phyloP scores from a whole-genome alignment of 2,113 vertebrate species.

The Erythrocercus mccallii region DNA sequence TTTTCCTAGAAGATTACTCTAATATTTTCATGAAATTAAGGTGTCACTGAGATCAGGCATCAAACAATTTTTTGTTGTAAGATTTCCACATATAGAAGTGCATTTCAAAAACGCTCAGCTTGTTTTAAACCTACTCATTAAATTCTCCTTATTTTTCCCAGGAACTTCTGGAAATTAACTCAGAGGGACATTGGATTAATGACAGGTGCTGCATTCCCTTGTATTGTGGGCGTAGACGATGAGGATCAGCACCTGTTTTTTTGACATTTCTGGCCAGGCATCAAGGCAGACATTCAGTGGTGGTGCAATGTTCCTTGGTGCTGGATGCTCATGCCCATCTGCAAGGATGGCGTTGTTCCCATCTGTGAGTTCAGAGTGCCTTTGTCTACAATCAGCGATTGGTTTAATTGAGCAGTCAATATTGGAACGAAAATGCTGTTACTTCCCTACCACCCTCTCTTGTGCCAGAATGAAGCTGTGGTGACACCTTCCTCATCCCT shows the following conservation, averaged over 20 bases:
- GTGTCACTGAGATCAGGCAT: not conserved
- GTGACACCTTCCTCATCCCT: not conserved
- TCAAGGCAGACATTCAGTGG: not conserved
- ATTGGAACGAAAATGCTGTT: not conserved
- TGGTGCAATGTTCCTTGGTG: slow-evolving; percentile 6
- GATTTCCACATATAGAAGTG: not conserved
- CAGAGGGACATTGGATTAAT: not conserved
- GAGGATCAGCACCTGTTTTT: slow-evolving; percentile 24
- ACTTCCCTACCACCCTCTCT: not conserved
- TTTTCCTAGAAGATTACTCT: not conserved
- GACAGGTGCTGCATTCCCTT: not conserved
- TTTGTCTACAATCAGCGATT: not conserved
- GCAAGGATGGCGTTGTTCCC: slow-evolving; percentile 21
- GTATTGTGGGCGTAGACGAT: not conserved
- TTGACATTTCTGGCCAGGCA: slow-evolving; percentile 2
- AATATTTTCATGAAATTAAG: not conserved
- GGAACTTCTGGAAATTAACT: not conserved
- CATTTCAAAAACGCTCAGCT: not conserved
- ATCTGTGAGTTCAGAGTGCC: not conserved
- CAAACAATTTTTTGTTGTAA: not conserved
- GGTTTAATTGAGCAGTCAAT: slow-evolving; percentile 9
- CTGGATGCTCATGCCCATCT: slow-evolving; percentile 31
- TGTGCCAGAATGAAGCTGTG: not conserved
- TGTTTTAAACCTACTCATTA: not conserved
- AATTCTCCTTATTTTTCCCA: not conserved